Evolutionary conservation across 2,113 vertebrate genomes (phyloP).

Genomic region (Tyto alba): DNA sequence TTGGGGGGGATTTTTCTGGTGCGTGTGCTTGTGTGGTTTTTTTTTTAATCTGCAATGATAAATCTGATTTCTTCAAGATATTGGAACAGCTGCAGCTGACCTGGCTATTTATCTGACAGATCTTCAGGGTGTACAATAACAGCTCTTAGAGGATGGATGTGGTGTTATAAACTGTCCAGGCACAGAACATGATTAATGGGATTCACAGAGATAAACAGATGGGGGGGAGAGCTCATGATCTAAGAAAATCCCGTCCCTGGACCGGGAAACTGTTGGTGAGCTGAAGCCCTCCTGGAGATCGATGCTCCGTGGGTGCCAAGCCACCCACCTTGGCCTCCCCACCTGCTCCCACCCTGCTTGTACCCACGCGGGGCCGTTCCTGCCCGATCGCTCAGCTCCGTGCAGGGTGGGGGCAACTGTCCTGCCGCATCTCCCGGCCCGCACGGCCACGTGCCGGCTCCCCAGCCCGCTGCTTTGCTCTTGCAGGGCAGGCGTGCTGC

Average conservation of each 20-base stretch:
- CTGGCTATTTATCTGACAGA: constrained; percentile 52
- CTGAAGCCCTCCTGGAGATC: background rate
- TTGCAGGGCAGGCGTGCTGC: background rate
- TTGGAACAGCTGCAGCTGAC: constrained; percentile 59
- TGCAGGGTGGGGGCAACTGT: background rate
- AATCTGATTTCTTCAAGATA: constrained; percentile 56
- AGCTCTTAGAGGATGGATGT: constrained; percentile 54
- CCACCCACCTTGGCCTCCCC: background rate
- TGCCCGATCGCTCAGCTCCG: no score
- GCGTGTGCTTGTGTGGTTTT: background rate
- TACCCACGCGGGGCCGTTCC: no score
- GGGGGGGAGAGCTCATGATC: constrained; percentile 12
- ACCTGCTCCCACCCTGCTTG: background rate
- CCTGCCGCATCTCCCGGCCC: background rate
- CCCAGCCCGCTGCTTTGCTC: background rate
- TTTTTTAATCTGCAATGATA: constrained; percentile 40
- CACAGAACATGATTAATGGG: constrained; percentile 47
- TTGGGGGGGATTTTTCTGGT: background rate
- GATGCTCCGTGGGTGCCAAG: background rate
- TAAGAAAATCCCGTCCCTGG: background rate
- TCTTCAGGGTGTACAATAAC: constrained; percentile 35
- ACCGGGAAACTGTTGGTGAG: background rate
- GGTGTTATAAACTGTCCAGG: constrained; percentile 44
- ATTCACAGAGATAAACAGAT: constrained; percentile 51
- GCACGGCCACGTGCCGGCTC: accelerated